Conservation (phyloP, 1,140 invertebrate species). For the Cyclargus thomasi region DNA sequence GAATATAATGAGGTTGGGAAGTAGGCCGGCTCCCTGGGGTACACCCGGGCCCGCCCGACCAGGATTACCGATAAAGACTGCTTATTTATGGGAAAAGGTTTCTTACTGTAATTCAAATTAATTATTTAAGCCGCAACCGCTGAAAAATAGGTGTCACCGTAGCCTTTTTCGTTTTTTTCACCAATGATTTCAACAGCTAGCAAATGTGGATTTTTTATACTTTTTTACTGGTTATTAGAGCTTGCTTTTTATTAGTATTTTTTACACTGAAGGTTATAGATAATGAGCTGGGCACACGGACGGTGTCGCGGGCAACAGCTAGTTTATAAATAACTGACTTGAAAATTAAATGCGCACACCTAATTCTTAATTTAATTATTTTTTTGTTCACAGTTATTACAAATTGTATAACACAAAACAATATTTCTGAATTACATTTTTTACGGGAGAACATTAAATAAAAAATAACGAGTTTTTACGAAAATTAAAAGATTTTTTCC, state of each 20-base stretch:
- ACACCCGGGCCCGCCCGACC: background rate
- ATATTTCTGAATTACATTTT: background rate
- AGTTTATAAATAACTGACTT: no score
- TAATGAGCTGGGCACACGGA: no score
- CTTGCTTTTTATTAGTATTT: no score
- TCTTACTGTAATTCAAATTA: background rate
- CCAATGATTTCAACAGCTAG: no score
- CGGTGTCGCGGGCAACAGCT: background rate
- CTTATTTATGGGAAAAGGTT: no score
- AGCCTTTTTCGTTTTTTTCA: no score
- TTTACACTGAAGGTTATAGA: no score
- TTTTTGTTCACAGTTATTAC: background rate
- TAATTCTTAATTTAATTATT: background rate
- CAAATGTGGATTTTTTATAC: no score
- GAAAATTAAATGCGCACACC: no score
- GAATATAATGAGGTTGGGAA: background rate
- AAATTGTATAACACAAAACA: background rate
- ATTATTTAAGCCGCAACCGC: background rate
- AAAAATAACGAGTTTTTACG: background rate
- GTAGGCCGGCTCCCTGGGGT: background rate
- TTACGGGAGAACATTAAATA: background rate
- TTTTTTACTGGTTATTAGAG: no score
- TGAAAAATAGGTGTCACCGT: no score
- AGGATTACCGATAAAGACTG: background rate
- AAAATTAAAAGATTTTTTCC: background rate